Percentiles rank a stretch among this genome's conserved stretches.
phyloP scores from a whole-genome alignment of 2,797 vertebrate species.

The Octomys mimax region DNA sequence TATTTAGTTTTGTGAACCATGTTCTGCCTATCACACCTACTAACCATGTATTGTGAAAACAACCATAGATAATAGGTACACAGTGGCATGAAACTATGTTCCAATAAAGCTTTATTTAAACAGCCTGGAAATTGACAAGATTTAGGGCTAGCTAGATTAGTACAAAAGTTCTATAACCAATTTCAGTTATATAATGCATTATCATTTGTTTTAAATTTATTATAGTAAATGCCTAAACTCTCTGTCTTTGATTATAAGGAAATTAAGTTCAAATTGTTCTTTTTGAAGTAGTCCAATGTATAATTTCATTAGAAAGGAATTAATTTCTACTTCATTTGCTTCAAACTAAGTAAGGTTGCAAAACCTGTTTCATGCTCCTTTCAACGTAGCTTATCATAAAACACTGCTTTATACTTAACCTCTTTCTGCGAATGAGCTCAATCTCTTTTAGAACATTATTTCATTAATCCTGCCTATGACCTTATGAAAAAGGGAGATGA shows the following conservation, averaged over 20 bases:
- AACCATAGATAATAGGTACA: neutral
- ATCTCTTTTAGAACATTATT: slow-evolving; percentile 40
- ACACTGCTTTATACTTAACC: slow-evolving; percentile 8
- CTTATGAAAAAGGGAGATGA: slow-evolving; percentile 18
- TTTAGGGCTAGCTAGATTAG: neutral
- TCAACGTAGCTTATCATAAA: slow-evolving; percentile 58
- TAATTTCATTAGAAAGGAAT: slow-evolving; percentile 26
- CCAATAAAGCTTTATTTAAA: slow-evolving; percentile 47
- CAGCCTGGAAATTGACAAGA: neutral
- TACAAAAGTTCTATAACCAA: neutral
- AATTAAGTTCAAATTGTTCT: neutral
- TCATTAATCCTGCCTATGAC: slow-evolving; percentile 34
- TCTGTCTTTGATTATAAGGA: slow-evolving; percentile 18
- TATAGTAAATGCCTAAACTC: neutral
- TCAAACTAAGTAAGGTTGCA: slow-evolving; percentile 40
- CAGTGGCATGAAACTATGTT: neutral
- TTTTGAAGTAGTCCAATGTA: slow-evolving; percentile 2
- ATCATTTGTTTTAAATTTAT: neutral
- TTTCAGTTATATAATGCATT: neutral
- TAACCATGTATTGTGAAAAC: neutral
- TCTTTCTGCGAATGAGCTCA: slow-evolving; percentile 45
- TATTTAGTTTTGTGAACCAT: neutral
- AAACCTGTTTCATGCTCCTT: slow-evolving; percentile 4
- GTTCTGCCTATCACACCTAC: neutral
- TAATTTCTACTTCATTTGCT: neutral